phyloP scores from a whole-genome alignment of 2,797 vertebrate genomes.

The Silurus lanzhouensis region DNA sequence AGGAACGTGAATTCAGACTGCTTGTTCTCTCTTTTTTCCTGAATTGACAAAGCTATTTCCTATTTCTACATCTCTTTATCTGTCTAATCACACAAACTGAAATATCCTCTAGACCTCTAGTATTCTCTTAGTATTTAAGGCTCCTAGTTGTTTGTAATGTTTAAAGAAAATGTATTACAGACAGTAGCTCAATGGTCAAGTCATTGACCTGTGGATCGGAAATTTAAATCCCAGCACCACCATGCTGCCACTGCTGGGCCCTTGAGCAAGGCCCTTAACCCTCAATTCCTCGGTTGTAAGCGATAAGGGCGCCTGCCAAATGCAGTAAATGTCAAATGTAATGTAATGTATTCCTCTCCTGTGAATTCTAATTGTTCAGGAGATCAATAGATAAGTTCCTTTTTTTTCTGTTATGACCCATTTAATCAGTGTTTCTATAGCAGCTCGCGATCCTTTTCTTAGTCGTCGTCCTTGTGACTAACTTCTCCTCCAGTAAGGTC shows the following conservation, averaged over 20 bases:
- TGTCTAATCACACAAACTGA: too few relatives aligned
- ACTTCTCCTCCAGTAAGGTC: neutral
- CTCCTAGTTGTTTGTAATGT: neutral
- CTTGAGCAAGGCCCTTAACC: too few relatives aligned
- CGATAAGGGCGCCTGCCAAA: too few relatives aligned
- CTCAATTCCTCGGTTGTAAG: too few relatives aligned
- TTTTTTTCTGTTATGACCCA: neutral
- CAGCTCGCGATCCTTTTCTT: conserved; percentile 4
- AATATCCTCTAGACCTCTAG: too few relatives aligned
- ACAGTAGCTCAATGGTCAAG: too few relatives aligned
- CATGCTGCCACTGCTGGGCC: too few relatives aligned
- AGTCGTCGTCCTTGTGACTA: neutral
- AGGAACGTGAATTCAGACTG: neutral
- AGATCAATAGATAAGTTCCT: neutral
- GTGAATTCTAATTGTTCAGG: neutral
- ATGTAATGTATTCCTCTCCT: neutral
- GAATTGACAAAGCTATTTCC: neutral
- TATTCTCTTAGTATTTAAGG: neutral
- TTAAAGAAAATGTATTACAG: neutral
- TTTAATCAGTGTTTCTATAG: neutral
- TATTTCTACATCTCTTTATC: neutral
- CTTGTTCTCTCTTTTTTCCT: neutral
- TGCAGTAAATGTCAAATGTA: too few relatives aligned
- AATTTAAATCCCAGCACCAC: too few relatives aligned
- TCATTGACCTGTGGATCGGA: too few relatives aligned